Conservation (phyloP, 1,140 invertebrate species). For the Aphaenogaster ashmeadi region DNA sequence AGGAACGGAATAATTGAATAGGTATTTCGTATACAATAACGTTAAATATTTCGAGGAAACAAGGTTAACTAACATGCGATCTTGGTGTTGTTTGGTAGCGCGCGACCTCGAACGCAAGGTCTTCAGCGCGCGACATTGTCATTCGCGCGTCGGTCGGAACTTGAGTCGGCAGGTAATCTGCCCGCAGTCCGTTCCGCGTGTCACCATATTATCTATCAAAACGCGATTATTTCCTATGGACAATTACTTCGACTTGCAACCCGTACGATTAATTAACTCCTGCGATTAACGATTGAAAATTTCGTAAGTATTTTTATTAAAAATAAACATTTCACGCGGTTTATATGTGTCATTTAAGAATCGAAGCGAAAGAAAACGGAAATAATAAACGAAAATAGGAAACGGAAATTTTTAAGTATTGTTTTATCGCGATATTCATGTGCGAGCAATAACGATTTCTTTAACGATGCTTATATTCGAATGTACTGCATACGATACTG, state of each 20-base stretch:
- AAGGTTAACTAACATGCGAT: neutral
- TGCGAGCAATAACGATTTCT: neutral
- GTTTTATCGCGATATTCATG: neutral
- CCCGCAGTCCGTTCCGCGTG: neutral
- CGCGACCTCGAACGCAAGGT: neutral
- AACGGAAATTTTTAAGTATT: neutral
- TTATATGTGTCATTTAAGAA: neutral
- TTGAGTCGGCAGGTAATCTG: neutral
- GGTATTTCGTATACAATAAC: neutral
- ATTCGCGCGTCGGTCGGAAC: neutral
- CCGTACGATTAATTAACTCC: neutral
- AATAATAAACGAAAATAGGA: neutral
- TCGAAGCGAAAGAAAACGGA: neutral
- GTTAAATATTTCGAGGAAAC: neutral
- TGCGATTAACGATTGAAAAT: neutral
- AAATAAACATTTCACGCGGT: neutral
- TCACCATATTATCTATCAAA: conserved; percentile 7
- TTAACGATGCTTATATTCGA: neutral
- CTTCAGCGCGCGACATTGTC: neutral
- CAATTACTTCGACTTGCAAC: neutral
- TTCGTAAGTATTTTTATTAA: neutral
- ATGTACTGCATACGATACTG: neutral
- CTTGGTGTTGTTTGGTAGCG: neutral
- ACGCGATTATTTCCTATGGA: neutral
- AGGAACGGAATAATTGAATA: neutral